phyloP scores from a whole-genome alignment of 2,113 vertebrate genomes.

The Copsychus sechellarum region DNA sequence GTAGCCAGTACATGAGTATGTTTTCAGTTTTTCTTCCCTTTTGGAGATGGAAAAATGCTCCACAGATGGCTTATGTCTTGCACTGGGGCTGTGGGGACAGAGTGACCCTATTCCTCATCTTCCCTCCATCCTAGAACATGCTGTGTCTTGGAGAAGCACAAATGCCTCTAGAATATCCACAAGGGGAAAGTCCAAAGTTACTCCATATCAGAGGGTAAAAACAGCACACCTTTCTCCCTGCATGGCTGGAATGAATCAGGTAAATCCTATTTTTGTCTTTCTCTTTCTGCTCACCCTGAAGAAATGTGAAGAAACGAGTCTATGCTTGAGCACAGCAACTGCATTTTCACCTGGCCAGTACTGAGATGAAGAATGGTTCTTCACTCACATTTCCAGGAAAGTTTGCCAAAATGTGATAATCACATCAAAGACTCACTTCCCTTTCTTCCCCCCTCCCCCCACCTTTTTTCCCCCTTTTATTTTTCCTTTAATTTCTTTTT shows the following conservation, averaged over 20 bases:
- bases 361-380: not conserved
- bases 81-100: not conserved
- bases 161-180: not conserved
- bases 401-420: not conserved
- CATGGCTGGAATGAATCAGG: not conserved
- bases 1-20: not conserved
- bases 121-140: fast-evolving
- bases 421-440: not conserved
- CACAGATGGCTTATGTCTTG: not conserved
- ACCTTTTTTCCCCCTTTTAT: fast-evolving
- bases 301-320: not conserved
- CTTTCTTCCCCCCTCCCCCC: fast-evolving
- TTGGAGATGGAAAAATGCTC: not conserved
- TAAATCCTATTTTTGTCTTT: not conserved
- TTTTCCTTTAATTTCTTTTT: not conserved
- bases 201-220: not conserved
- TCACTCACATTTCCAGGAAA: not conserved
- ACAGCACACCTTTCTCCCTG: not conserved
- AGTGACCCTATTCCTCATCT: fast-evolving
- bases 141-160: not conserved
- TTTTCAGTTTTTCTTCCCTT: not conserved
- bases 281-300: not conserved
- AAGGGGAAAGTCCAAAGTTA: not conserved
- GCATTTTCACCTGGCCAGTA: not conserved
- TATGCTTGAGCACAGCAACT: not conserved